Evolutionary conservation across 2,113 vertebrate genomes (phyloP).

Genomic region (Epinephelus lanceolatus): DNA sequence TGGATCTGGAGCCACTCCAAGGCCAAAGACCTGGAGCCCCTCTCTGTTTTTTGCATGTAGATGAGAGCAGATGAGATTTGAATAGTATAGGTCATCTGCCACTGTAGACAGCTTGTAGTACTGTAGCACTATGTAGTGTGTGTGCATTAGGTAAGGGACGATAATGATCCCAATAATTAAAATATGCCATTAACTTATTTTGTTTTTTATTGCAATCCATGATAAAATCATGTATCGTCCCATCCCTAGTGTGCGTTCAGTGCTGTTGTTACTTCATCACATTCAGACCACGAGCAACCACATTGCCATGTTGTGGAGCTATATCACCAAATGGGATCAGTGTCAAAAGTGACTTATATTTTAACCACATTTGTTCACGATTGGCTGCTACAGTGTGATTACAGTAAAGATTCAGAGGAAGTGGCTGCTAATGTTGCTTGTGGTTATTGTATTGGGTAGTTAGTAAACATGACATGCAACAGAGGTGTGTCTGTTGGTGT

Average conservation of each 20-base stretch:
- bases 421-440: slow-evolving; percentile 46
- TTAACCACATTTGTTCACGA: neutral
- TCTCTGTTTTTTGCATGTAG: slow-evolving; percentile 56
- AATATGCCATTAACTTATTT: too few species aligned
- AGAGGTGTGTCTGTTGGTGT: slow-evolving; percentile 6
- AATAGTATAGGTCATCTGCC: slow-evolving; percentile 7
- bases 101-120: slow-evolving; percentile 29
- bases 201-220: too few species aligned
- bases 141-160: neutral
- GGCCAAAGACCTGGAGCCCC: slow-evolving; percentile 19
- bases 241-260: neutral
- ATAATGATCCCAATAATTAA: too few species aligned
- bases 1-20: neutral
- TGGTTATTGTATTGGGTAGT: slow-evolving; percentile 36
- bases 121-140: neutral
- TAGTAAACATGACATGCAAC: slow-evolving; percentile 18
- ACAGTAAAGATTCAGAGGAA: neutral
- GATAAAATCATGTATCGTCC: too few species aligned
- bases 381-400: neutral
- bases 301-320: neutral
- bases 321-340: neutral
- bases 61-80: slow-evolving; percentile 18
- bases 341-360: neutral
- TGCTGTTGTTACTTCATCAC: slow-evolving; percentile 1
- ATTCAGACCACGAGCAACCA: slow-evolving; percentile 59